phyloP scores from a whole-genome alignment of 2,888 invertebrate genomes.

The Isotomurus palustris region DNA sequence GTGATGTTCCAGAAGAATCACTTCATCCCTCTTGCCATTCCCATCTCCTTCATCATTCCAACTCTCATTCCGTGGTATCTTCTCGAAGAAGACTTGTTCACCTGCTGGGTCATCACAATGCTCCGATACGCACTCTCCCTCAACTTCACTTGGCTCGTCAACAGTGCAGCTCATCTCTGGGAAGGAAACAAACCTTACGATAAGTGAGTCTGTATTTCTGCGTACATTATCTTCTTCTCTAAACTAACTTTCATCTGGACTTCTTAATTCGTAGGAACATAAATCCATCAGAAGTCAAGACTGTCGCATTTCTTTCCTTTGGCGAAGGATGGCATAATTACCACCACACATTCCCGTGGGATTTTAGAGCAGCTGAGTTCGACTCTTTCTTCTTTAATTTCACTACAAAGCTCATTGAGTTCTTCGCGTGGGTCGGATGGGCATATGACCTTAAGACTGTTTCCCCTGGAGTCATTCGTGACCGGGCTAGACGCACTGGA shows the following conservation, averaged over 20 bases:
- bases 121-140: slow-evolving; percentile 60
- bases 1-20: slow-evolving; percentile 83
- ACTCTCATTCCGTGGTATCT: slow-evolving; percentile 60
- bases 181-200: slow-evolving; percentile 75
- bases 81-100: slow-evolving; percentile 63
- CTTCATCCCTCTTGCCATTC: slow-evolving; percentile 59
- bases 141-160: slow-evolving; percentile 75
- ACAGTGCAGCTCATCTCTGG: slow-evolving; percentile 75
- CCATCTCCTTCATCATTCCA: slow-evolving; percentile 61
- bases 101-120: slow-evolving; percentile 61
- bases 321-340: slow-evolving; percentile 83
- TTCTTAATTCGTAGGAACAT: slow-evolving; percentile 62
- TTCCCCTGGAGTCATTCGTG: no score
- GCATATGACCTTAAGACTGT: no score
- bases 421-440: no score
- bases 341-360: no score
- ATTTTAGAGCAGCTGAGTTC: no score
- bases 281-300: slow-evolving; percentile 70
- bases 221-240: background rate
- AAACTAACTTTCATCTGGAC: no score
- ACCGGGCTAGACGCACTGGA: no score
- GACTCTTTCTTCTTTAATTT: no score
- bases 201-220: slow-evolving; percentile 42
- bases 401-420: no score
- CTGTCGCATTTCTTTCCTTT: slow-evolving; percentile 65